These are phyloP conservation scores for Lepidurus arcticus DNA, from an alignment of 1,140 invertebrate genomes.

Conservation along the genomic window DNA sequence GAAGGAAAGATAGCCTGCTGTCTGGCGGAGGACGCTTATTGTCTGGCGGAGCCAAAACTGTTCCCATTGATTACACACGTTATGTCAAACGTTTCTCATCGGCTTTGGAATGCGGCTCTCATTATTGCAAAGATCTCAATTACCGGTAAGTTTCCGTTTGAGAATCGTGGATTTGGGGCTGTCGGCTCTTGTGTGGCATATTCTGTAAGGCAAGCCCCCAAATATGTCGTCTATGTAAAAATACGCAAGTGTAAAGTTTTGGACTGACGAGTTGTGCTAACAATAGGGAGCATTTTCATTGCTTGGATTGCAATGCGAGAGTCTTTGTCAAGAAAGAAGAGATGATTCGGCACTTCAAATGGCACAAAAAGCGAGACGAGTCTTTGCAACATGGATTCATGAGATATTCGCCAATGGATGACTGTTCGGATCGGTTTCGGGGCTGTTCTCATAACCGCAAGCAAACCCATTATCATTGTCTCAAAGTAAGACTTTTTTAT, in stretches of 20 bases:
- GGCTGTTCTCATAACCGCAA: constrained; percentile 90
- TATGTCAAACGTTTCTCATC: constrained; percentile 72
- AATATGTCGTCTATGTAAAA: not conserved
- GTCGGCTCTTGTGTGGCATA: not conserved
- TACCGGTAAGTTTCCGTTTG: constrained; percentile 53
- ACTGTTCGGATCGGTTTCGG: constrained; percentile 72
- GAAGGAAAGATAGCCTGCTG: constrained; percentile 17
- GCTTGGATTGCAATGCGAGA: constrained; percentile 77
- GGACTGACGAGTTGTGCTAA: constrained; percentile 20
- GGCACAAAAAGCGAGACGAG: constrained; percentile 98
- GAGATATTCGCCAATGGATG: constrained; percentile 84
- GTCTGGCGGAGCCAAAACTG: constrained; percentile 34
- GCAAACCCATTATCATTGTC: constrained; percentile 97
- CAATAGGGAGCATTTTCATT: constrained; percentile 89
- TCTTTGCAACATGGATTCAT: constrained; percentile 94
- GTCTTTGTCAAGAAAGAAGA: constrained; percentile 97
- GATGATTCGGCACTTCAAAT: constrained; percentile 97
- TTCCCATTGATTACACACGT: constrained; percentile 64
- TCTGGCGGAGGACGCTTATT: constrained; percentile 33
- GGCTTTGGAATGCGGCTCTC: constrained; percentile 68
- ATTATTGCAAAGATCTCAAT: constrained; percentile 71
- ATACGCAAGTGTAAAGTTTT: not conserved
- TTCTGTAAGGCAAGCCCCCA: not conserved
- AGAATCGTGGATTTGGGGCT: not conserved
- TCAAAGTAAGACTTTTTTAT: constrained; percentile 57